phyloP scores from a whole-genome alignment of 2,113 vertebrate species.

The Scomber scombrus region DNA sequence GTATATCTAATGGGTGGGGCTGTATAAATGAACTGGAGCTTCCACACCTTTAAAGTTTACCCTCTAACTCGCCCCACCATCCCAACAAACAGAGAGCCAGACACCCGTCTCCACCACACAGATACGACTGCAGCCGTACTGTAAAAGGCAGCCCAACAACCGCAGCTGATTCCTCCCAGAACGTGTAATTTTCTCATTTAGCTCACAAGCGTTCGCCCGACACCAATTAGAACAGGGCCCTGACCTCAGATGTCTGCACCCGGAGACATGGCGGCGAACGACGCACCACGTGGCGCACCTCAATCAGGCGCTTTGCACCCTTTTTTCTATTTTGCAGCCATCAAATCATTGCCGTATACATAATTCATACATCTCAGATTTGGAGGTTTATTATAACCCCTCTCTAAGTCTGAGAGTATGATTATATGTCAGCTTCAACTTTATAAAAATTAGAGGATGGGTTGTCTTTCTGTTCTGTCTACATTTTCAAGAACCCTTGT shows the following conservation, averaged over 20 bases:
- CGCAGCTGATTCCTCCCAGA: constrained; percentile 82
- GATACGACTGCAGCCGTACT: constrained; percentile 64
- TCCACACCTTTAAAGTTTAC: constrained; percentile 50
- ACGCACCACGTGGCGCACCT: constrained; percentile 68
- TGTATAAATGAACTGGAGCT: constrained; percentile 20
- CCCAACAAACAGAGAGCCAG: constrained; percentile 57
- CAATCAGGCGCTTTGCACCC: constrained; percentile 79
- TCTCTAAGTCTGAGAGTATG: constrained; percentile 80
- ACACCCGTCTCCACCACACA: constrained; percentile 62
- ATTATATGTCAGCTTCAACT: constrained; percentile 78
- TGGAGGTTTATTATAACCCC: constrained; percentile 81
- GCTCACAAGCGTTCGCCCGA: constrained; percentile 81
- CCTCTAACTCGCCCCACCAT: constrained; percentile 15
- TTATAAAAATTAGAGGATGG: constrained; percentile 73
- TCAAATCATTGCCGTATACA: constrained; percentile 86
- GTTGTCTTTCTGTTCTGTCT: constrained; percentile 33
- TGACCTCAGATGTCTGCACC: constrained; percentile 80
- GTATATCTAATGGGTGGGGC: constrained; percentile 37
- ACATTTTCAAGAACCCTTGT: constrained; percentile 49
- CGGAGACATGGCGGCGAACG: constrained; percentile 57
- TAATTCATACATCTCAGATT: constrained; percentile 85
- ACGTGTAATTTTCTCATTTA: constrained; percentile 89
- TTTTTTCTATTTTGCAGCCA: constrained; percentile 77
- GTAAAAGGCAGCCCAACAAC: constrained; percentile 74
- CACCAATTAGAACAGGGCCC: constrained; percentile 85